Conservation (phyloP, 1,140 invertebrate species). For the Idris sp. region DNA sequence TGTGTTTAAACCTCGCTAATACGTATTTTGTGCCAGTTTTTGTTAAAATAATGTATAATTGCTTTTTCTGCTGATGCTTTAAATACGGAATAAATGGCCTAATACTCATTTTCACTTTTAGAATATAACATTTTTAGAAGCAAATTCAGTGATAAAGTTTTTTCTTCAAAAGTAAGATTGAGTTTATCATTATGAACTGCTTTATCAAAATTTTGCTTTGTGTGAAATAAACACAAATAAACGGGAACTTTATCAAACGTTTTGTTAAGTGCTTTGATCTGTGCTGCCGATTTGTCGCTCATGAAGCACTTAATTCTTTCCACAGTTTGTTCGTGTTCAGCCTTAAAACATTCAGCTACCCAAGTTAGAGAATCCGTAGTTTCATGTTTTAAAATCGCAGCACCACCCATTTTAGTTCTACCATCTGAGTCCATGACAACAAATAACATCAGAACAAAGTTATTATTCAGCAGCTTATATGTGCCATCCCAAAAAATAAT, state of each 20-base stretch:
- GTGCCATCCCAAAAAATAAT: conserved; percentile 13
- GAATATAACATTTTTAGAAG: neutral
- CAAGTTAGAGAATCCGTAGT: neutral
- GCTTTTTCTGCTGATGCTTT: neutral
- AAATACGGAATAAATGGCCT: neutral
- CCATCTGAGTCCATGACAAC: neutral
- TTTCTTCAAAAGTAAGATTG: neutral
- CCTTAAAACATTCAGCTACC: conserved; percentile 6
- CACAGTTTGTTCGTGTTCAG: neutral
- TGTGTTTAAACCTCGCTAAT: too few relatives aligned
- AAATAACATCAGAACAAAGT: neutral
- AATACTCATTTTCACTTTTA: neutral
- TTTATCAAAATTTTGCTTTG: neutral
- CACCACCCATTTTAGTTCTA: neutral
- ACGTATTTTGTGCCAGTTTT: neutral
- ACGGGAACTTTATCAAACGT: neutral
- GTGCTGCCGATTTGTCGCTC: neutral
- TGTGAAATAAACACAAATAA: neutral
- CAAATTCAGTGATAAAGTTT: neutral
- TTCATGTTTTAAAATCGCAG: conserved; percentile 4
- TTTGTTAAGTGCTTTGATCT: neutral
- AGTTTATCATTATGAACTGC: neutral
- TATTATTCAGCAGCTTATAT: conserved; percentile 8
- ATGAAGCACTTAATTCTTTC: conserved; percentile 2
- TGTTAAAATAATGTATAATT: neutral